phyloP scores from a whole-genome alignment of 2,113 vertebrate genomes.

The Urocitellus parryii region DNA sequence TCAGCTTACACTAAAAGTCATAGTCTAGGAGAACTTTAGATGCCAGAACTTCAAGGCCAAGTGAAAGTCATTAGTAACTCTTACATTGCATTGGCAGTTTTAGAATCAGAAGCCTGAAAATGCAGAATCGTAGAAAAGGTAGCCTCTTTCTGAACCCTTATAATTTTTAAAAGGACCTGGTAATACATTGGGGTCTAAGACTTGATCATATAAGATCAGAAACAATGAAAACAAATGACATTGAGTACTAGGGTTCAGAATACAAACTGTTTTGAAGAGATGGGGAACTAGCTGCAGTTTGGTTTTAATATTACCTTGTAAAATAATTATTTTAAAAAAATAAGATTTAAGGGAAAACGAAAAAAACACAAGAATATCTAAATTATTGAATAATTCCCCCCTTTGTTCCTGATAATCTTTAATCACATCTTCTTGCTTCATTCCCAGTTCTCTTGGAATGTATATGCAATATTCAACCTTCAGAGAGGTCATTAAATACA shows the following conservation, averaged over 20 bases:
- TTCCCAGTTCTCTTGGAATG: constrained; percentile 95
- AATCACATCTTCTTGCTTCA: constrained; percentile 96
- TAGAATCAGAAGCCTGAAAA: constrained; percentile 80
- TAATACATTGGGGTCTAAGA: constrained; percentile 73
- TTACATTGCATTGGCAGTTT: constrained; percentile 76
- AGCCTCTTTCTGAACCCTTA: constrained; percentile 67
- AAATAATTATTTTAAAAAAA: constrained; percentile 88
- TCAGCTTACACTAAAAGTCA: constrained; percentile 82
- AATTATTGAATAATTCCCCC: constrained; percentile 88
- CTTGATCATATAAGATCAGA: constrained; percentile 83
- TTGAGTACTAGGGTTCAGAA: constrained; percentile 85
- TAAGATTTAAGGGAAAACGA: constrained; percentile 83
- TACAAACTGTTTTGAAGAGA: constrained; percentile 84
- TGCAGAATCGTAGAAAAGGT: constrained; percentile 80
- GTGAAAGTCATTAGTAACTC: constrained; percentile 81
- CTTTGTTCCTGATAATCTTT: constrained; percentile 98
- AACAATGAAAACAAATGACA: constrained; percentile 85
- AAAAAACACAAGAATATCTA: constrained; percentile 81
- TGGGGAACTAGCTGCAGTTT: constrained; percentile 87
- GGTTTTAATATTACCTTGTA: constrained; percentile 87
- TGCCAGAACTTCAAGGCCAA: constrained; percentile 83
- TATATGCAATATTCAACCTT: constrained; percentile 95
- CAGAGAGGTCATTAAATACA: constrained; percentile 95
- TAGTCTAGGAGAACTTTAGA: constrained; percentile 85
- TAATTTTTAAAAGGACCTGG: constrained; percentile 77